Conservation (phyloP, 53 echinoderm and acorn worm genomes). For the Paracentrotus lividus region DNA sequence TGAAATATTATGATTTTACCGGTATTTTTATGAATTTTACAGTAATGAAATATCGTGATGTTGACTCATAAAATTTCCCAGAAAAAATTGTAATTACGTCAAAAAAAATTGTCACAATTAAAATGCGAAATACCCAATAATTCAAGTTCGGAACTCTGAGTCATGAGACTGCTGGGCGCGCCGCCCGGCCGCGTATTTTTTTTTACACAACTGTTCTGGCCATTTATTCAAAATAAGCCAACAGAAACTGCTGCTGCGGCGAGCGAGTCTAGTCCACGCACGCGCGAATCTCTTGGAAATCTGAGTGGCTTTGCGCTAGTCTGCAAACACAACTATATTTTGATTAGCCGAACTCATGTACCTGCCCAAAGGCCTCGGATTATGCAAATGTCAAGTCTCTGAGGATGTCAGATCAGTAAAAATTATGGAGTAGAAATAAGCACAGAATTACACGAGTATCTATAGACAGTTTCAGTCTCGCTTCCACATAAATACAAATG, state of each 20-base stretch:
- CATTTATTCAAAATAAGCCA: too few species aligned
- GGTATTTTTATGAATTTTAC: not conserved
- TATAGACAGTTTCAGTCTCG: too few species aligned
- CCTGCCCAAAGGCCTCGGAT: too few species aligned
- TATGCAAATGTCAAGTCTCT: too few species aligned
- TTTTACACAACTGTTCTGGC: not conserved
- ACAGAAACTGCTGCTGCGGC: not conserved
- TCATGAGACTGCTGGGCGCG: not conserved
- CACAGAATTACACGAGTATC: too few species aligned
- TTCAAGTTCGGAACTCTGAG: not conserved
- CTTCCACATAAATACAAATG: too few species aligned
- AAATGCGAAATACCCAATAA: not conserved
- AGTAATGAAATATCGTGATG: not conserved
- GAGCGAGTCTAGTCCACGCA: not conserved
- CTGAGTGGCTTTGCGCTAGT: too few species aligned
- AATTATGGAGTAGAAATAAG: too few species aligned
- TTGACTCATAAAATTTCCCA: not conserved
- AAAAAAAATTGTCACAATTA: not conserved
- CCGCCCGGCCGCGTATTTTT: not conserved
- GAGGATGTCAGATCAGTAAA: too few species aligned
- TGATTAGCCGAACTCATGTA: too few species aligned
- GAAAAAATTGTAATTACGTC: not conserved
- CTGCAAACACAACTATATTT: too few species aligned
- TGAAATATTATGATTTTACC: constrained; percentile 8
- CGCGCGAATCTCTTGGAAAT: too few species aligned